Evolutionary conservation across 2,113 vertebrate species (phyloP).

Genomic region (Chionis minor): DNA sequence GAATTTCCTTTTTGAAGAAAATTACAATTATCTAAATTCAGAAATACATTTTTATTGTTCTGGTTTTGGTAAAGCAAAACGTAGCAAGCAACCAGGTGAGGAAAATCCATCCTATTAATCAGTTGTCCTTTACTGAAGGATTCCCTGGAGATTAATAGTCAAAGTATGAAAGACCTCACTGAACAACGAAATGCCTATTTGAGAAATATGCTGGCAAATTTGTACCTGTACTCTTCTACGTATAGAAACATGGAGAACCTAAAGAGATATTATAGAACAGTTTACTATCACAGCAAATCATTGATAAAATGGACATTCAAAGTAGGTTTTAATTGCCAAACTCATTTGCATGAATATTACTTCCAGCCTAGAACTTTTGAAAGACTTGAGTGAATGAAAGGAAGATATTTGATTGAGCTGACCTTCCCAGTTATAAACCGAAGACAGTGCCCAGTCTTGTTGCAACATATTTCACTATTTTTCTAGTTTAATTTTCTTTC

Average conservation of each 20-base stretch:
- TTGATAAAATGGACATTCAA: neutral
- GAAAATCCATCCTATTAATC: neutral
- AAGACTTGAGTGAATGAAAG: neutral
- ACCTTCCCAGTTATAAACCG: neutral
- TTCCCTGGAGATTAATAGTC: neutral
- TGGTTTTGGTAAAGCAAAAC: neutral
- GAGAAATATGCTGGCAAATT: neutral
- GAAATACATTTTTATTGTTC: neutral
- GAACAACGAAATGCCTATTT: neutral
- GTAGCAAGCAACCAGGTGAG: neutral
- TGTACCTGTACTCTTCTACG: neutral
- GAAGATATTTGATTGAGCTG: neutral
- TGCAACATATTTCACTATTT: neutral
- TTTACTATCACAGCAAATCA: neutral
- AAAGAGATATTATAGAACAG: neutral
- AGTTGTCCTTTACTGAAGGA: neutral
- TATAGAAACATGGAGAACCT: neutral
- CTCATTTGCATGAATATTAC: neutral
- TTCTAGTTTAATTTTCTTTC: neutral
- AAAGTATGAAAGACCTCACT: neutral
- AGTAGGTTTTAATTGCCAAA: neutral
- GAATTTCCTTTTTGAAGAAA: neutral
- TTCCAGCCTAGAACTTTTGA: neutral
- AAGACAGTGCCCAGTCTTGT: neutral
- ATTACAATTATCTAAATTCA: neutral